These are phyloP conservation scores for Temnothorax nylanderi DNA, from an alignment of 1,140 invertebrate species.

Conservation along the genomic window DNA sequence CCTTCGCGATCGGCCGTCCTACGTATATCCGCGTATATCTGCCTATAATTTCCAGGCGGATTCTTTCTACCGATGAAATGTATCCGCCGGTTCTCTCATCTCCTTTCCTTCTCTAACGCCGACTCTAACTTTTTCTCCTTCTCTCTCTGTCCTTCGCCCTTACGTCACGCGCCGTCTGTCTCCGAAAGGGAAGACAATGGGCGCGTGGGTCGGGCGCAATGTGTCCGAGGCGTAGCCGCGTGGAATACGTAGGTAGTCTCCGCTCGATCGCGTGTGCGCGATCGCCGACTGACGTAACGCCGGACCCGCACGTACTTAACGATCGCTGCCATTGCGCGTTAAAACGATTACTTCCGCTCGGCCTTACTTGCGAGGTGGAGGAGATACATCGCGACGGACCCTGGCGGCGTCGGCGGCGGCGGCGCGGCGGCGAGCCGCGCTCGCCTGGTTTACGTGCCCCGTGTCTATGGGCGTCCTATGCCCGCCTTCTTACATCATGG, in stretches of 20 bases:
- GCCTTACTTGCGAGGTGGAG: slow-evolving; percentile 58
- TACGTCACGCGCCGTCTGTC: slow-evolving; percentile 70
- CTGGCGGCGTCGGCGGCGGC: slow-evolving; percentile 6
- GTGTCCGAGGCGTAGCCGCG: slow-evolving; percentile 74
- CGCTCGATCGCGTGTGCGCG: slow-evolving; percentile 51
- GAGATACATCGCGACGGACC: slow-evolving; percentile 53
- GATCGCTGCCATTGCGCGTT: slow-evolving; percentile 78
- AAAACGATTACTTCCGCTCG: slow-evolving; percentile 83
- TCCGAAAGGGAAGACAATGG: slow-evolving; percentile 78
- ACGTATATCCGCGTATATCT: slow-evolving; percentile 72
- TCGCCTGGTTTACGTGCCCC: slow-evolving; percentile 59
- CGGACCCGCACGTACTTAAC: slow-evolving; percentile 73
- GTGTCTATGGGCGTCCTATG: slow-evolving; percentile 54
- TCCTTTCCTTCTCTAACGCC: slow-evolving; percentile 40
- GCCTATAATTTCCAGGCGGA: slow-evolving; percentile 69
- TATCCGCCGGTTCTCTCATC: slow-evolving; percentile 59
- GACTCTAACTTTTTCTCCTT: slow-evolving; percentile 13
- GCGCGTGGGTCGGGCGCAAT: slow-evolving; percentile 75
- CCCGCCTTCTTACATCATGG: slow-evolving; percentile 18
- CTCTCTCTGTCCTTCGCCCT: slow-evolving; percentile 52
- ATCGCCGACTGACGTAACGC: slow-evolving; percentile 72
- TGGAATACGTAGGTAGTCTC: slow-evolving; percentile 71
- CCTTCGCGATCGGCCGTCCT: slow-evolving; percentile 65
- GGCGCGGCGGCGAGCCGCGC: background rate
- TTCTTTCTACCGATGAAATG: slow-evolving; percentile 68